Evolutionary conservation across 2,113 vertebrate genomes (phyloP), one percentile per base, ranked within the genome.

Genomic region (Sporophila hypoxantha): DNA sequence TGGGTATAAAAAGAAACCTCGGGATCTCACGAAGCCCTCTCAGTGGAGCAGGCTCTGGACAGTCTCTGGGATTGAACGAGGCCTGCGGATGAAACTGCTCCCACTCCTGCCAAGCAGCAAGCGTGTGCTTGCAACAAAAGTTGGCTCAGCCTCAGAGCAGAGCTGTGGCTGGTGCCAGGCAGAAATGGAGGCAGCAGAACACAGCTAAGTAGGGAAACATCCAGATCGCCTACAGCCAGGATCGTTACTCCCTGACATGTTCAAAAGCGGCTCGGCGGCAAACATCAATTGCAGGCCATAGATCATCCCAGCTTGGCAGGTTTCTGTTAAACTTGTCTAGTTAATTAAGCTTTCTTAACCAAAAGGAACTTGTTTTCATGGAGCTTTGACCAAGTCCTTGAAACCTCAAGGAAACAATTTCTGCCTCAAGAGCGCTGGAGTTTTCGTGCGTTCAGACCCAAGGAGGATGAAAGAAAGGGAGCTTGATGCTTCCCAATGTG

Each of bases 151-250:
- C 76, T 65, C 64, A 46, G 68, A 36, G 55, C 49, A n/a, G 93
- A 74, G 89, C 76, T 77, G 87, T 50, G 12, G n/a, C 46, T 27
- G 65, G 70, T 91, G 91, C 91, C 92, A 94, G 89, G 87, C 41
- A 84, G 77, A 49, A 85, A 50, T 62, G 78, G 82, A 82, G 93
- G 85, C 82, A 87, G 94, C 73, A 42, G 87, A 47, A 56, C 17
- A 16, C 39, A 30, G 88, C 84, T 78, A 60, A 65, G 22, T 2
- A 32, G 3, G 32, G 91, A 53, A 93, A 68, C 65, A 64, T 53
- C 61, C 89, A 53, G 82, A 85, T 89, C n/a, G 89, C 94, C 91
- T 70, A 52, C 76, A 75, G 91, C 87, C 14, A 57, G 82, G 39
- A 32, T 47, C 0, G 57, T 37, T 37, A 39, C 49, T 53, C 71